These are phyloP conservation scores for Zelleria hepariella DNA, from an alignment of 2,888 invertebrate genomes.

Conservation along the genomic window DNA sequence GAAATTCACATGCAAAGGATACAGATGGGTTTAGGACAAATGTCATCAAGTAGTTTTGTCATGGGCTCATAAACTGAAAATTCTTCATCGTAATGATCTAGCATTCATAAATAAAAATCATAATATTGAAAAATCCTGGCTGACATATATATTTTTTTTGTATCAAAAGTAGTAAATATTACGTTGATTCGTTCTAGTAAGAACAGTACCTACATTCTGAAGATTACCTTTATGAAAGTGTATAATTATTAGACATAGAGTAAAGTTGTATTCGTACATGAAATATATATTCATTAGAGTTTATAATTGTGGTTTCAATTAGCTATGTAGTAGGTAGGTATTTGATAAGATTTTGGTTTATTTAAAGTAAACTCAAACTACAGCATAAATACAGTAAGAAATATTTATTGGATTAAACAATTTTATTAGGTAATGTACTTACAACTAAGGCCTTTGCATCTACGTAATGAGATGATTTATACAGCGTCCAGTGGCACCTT, in stretches of 20 bases:
- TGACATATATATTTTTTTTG: neutral
- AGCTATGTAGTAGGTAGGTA: neutral
- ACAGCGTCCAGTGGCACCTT: too few species aligned
- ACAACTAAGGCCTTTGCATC: too few species aligned
- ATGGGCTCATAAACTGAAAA: neutral
- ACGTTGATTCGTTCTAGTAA: too few species aligned
- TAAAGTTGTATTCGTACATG: too few species aligned
- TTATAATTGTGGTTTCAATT: too few species aligned
- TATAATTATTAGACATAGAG: too few species aligned
- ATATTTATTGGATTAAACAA: neutral
- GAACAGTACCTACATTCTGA: too few species aligned
- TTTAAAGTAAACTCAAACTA: neutral
- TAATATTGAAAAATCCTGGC: neutral
- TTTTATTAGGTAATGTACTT: too few species aligned
- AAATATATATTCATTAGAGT: too few species aligned
- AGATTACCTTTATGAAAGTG: too few species aligned
- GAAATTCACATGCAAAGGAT: slow-evolving; percentile 94
- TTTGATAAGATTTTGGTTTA: neutral
- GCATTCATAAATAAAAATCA: slow-evolving; percentile 21
- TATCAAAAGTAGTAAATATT: neutral
- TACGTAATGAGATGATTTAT: too few species aligned
- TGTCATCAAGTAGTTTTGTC: slow-evolving; percentile 31
- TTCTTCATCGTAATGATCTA: neutral
- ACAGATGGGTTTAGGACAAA: slow-evolving; percentile 78
- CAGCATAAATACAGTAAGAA: neutral